Base-by-base conservation (phyloP, 1,140 invertebrate genomes). In the Euschistus heros region DNA sequence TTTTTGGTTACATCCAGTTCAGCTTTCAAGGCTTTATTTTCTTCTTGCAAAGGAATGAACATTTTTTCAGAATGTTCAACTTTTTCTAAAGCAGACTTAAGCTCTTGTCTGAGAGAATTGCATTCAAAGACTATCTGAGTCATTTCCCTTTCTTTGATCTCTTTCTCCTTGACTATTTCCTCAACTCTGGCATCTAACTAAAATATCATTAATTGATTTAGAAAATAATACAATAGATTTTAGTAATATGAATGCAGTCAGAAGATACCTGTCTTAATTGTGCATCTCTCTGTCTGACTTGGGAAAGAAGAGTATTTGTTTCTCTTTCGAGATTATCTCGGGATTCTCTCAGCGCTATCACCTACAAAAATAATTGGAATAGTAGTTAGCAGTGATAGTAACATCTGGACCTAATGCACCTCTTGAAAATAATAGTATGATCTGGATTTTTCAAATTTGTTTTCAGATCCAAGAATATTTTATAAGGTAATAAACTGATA, bases 111-210 rank as follows among this genome's bases (percentile, higher is more conserved):
- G 2, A 55, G 22, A 17, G 57, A 27, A 50, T 63, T 65, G 6
- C 55, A 65, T 47, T 70, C 69, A 30, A 70, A 66, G 62, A 69
- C 54, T 33, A 68, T 47, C 55, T 70, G 64, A 54, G 68, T 69
- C 42, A 70, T 52, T 62, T 70, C 68, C 14, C 68, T 60, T 20
- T 70, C 68, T 54, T 70, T 70, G 8, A 55, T 62, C 13, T 70
- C 68, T 20, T 50, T 65, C 50, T 70, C 69, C 30, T 63, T 64
- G 54, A 67, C 62, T 14, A 57, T 26, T 18, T 57, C 54, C 24
- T 57, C 54, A 14, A 57, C 20, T 26, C 24, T 27, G 3, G 20
- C 54, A 57, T 57, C 54, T 4, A 57, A 0, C 54, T 57, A 26
- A 24, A 57, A 57, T 13, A 57, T 57, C 5, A 24, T 6, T 3